phyloP scores from a whole-genome alignment of 1,140 invertebrate genomes.

The Bilobella aurantiaca region DNA sequence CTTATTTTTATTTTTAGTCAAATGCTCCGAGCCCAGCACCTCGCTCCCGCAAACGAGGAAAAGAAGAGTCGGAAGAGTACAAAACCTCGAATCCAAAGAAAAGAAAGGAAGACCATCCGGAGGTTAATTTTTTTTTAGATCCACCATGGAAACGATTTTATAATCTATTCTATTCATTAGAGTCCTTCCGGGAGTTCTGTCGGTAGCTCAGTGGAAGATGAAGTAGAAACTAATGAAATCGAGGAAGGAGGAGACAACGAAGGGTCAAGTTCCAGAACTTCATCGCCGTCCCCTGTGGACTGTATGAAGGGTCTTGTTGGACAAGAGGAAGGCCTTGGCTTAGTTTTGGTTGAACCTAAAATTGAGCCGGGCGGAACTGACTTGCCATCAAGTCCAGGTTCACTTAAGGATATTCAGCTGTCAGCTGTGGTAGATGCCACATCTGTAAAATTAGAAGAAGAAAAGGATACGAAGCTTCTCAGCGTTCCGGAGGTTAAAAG shows the following conservation, averaged over 20 bases:
- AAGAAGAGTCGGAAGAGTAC: constrained; percentile 53
- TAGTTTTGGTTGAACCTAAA: no score
- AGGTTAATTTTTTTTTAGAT: constrained; percentile 37
- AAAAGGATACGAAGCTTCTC: not conserved
- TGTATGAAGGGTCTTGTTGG: no score
- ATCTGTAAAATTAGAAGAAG: no score
- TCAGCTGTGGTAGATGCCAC: no score
- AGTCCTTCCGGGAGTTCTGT: constrained; percentile 70
- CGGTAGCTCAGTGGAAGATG: constrained; percentile 31
- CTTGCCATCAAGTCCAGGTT: no score
- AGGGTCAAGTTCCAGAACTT: constrained; percentile 32
- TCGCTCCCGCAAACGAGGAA: constrained; percentile 54
- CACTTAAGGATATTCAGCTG: no score
- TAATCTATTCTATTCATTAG: constrained; percentile 36
- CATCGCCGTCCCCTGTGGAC: constrained; percentile 25
- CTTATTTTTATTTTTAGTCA: constrained; percentile 23
- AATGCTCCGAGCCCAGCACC: constrained; percentile 49
- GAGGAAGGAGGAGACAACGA: constrained; percentile 31
- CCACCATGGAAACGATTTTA: not conserved
- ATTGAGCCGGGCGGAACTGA: no score
- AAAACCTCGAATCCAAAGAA: constrained; percentile 49
- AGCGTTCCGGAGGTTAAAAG: not conserved
- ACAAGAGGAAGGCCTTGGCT: no score
- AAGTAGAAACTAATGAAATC: constrained; percentile 49
- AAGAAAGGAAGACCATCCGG: constrained; percentile 53